These are phyloP conservation scores for Hyperoodon ampullatus DNA, from an alignment of 2,113 vertebrate genomes.

Conservation along the genomic window DNA sequence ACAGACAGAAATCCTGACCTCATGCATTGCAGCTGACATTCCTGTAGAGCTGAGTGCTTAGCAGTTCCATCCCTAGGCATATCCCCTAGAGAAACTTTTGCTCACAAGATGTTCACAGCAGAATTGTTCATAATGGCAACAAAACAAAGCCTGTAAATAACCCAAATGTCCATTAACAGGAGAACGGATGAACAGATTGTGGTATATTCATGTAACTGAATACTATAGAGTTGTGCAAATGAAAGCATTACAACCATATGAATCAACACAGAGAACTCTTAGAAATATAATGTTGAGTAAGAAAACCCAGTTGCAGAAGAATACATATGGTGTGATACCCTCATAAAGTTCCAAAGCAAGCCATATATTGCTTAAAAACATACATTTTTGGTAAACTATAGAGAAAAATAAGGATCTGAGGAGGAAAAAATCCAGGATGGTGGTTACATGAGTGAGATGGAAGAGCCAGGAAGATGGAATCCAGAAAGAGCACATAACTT, in stretches of 20 bases:
- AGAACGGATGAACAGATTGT: slow-evolving; percentile 5
- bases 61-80: neutral
- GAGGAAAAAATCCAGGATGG: neutral
- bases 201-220: neutral
- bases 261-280: slow-evolving; percentile 22
- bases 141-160: slow-evolving; percentile 40
- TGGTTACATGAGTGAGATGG: neutral
- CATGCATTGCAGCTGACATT: neutral
- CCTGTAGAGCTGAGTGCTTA: neutral
- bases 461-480: neutral
- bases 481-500: neutral
- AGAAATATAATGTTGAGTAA: neutral
- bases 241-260: neutral
- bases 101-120: neutral
- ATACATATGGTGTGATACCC: neutral
- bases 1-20: neutral
- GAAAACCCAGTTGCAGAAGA: slow-evolving; percentile 15
- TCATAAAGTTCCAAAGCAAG: slow-evolving; percentile 4
- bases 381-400: neutral
- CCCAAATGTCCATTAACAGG: neutral
- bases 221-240: slow-evolving; percentile 6
- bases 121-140: neutral
- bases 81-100: slow-evolving; percentile 36
- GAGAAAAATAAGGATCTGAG: neutral
- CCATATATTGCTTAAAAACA: neutral